These are phyloP conservation scores for Stratiomys singularior DNA, from an alignment of 2,888 invertebrate genomes.

Conservation along the genomic window DNA sequence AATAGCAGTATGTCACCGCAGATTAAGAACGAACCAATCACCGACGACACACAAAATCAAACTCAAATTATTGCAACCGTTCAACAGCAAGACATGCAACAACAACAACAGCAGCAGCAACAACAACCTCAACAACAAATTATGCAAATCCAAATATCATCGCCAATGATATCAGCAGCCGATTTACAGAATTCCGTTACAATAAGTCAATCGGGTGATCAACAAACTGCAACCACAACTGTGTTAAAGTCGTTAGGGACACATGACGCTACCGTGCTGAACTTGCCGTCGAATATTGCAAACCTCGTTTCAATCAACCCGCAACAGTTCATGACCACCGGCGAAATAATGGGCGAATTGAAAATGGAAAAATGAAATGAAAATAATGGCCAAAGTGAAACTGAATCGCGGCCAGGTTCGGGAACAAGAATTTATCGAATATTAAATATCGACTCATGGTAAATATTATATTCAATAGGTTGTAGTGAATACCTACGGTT, in stretches of 20 bases:
- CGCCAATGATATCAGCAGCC: conserved; percentile 57
- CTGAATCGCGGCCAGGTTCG: not conserved
- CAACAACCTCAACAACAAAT: conserved; percentile 58
- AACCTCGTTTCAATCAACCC: conserved; percentile 62
- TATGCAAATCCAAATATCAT: conserved; percentile 61
- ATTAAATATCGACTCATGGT: conserved; percentile 44
- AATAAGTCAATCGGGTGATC: conserved; percentile 59
- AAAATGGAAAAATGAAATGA: conserved; percentile 61
- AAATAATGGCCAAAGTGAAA: conserved; percentile 45
- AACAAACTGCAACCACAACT: conserved; percentile 52
- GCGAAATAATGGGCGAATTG: conserved; percentile 59
- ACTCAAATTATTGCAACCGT: conserved; percentile 6
- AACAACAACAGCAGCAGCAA: conserved; percentile 52
- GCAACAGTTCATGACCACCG: conserved; percentile 60
- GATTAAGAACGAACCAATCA: conserved; percentile 21
- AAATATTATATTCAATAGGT: conserved; percentile 38
- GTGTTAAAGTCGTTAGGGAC: conserved; percentile 56
- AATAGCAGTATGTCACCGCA: not conserved
- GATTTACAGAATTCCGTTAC: conserved; percentile 62
- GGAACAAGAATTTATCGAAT: conserved; percentile 41
- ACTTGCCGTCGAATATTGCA: conserved; percentile 60
- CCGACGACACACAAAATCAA: not conserved
- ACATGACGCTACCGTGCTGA: conserved; percentile 61
- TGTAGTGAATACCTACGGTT: not conserved
- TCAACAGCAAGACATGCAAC: conserved; percentile 49